phyloP scores from a whole-genome alignment of 2,888 invertebrate genomes.

The Diachrysia chrysitis region DNA sequence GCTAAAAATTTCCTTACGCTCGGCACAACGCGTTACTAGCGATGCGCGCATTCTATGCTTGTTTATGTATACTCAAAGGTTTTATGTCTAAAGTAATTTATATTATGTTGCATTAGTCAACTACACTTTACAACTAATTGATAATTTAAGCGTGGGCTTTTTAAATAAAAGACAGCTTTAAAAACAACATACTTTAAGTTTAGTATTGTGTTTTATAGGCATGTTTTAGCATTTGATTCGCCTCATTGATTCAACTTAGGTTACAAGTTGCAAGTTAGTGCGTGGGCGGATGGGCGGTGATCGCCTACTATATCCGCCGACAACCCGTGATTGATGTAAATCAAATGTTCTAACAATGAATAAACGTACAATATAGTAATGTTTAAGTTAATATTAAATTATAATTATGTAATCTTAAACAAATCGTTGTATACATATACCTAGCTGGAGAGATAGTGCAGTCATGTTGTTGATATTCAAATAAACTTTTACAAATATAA shows the following conservation, averaged over 20 bases:
- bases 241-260: slow-evolving; percentile 42
- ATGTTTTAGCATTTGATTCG: slow-evolving; percentile 24
- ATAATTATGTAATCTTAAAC: slow-evolving; percentile 1
- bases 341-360: slow-evolving; percentile 42
- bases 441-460: background rate
- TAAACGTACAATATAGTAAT: background rate
- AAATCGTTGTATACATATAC: background rate
- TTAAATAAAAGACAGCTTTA: slow-evolving; percentile 27
- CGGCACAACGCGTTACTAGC: too few relatives aligned
- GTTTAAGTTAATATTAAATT: slow-evolving; percentile 1
- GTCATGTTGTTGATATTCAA: too few relatives aligned
- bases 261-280: slow-evolving; percentile 42
- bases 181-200: slow-evolving; percentile 13
- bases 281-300: slow-evolving; percentile 58
- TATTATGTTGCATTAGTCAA: slow-evolving; percentile 17
- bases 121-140: slow-evolving; percentile 17
- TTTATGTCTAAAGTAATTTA: background rate
- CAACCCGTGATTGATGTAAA: slow-evolving; percentile 63
- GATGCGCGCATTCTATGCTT: too few relatives aligned
- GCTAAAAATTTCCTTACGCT: too few relatives aligned
- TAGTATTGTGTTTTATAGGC: slow-evolving; percentile 28
- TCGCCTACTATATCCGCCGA: slow-evolving; percentile 70
- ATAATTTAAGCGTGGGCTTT: slow-evolving; percentile 20
- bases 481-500: too few relatives aligned
- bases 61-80: too few relatives aligned